Evolutionary conservation across 2,113 vertebrate genomes (phyloP).

Genomic region (Nothocercus nigrocapillus): DNA sequence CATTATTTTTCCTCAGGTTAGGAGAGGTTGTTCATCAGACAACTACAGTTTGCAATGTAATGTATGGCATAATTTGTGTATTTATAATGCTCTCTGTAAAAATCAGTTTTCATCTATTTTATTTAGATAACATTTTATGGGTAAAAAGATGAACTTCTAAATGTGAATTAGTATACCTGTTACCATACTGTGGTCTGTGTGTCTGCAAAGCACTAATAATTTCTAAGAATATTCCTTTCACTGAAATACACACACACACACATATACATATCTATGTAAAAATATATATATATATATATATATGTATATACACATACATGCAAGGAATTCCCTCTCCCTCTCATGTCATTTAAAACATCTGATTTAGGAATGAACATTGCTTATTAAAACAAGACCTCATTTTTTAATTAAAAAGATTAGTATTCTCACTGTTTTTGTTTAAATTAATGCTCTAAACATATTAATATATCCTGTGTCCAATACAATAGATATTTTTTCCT

Average conservation of each 20-base stretch:
- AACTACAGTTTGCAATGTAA: not conserved
- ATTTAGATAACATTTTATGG: not conserved
- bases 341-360: not conserved
- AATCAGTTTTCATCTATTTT: not conserved
- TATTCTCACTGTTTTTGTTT: not conserved
- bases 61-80: not conserved
- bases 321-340: too few species aligned
- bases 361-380: not conserved
- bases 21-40: not conserved
- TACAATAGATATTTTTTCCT: not conserved
- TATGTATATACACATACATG: not conserved
- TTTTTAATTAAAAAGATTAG: not conserved
- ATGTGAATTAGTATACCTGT: not conserved
- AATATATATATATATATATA: not conserved
- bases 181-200: not conserved
- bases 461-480: not conserved
- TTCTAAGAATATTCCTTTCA: not conserved
- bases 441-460: not conserved
- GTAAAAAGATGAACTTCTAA: not conserved
- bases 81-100: not conserved
- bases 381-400: not conserved
- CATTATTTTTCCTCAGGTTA: constrained; percentile 20
- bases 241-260: too few species aligned
- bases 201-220: not conserved
- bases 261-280: too few species aligned